A percentile compares a stretch with the other conserved stretches of the same genome.
Evolutionary conservation across 35 echinoderm and acorn worm genomes (phyloP).

Genomic region (Holothuria glaberrima): DNA sequence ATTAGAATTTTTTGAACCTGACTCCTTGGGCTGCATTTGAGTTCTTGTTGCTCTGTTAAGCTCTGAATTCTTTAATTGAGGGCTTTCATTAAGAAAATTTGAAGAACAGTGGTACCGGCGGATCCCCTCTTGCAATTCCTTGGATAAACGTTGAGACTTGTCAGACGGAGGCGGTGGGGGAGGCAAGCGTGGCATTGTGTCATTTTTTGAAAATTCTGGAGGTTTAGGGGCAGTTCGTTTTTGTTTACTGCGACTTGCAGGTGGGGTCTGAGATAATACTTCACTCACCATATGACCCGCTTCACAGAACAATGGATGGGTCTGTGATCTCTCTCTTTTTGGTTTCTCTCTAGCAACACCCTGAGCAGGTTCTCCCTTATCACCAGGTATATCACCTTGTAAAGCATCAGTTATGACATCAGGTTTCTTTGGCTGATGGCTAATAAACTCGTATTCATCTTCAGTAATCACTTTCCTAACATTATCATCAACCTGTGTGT

Average conservation of each 20-base stretch:
- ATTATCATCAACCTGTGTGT: background rate
- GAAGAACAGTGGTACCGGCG: conserved; percentile 17
- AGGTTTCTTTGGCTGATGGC: background rate
- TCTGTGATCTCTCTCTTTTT: conserved; percentile 24
- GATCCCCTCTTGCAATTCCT: conserved; percentile 37
- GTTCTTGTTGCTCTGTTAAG: background rate
- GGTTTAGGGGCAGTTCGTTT: conserved; percentile 47
- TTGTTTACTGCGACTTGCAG: background rate
- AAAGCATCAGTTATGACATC: background rate
- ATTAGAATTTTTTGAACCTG: background rate
- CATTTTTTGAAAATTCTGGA: conserved; percentile 33
- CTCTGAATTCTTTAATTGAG: background rate
- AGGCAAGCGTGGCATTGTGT: conserved; percentile 46
- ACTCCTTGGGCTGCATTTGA: background rate
- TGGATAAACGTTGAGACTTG: conserved; percentile 11
- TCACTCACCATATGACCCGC: conserved; percentile 35
- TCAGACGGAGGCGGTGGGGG: conserved; percentile 48
- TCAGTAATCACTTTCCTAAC: background rate
- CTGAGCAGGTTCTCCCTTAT: background rate
- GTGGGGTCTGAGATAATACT: background rate
- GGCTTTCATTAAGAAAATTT: background rate
- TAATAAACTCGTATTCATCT: conserved; percentile 53
- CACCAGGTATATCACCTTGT: background rate
- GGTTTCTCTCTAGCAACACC: background rate
- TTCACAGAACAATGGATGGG: conserved; percentile 46